Base-by-base conservation (phyloP, 1,140 invertebrate species). In the Leptinotarsa lineolata region DNA sequence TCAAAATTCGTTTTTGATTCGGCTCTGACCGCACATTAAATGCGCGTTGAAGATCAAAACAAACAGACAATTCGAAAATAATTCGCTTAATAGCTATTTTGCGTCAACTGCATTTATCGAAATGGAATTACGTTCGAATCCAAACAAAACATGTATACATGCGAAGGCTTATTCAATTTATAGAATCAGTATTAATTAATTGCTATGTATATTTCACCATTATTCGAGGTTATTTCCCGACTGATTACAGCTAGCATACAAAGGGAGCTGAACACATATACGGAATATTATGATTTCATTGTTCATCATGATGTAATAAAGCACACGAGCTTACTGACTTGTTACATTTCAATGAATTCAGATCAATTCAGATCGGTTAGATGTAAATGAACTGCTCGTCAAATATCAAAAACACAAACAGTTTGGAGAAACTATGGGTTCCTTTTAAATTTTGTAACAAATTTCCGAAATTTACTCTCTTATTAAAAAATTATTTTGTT, bases 91-190 rank as follows among this genome's bases (percentile, higher is more conserved):
- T 54, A 54, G 48, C 48, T 54, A 54, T 54, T 54, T 54, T 54
- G 48, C n/a, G 48, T 54, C 48, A 54, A 54, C 48, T 54, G 48
- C 15, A 54, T 54, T 54, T 54, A 54, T 54, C 48, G 48, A 54
- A 54, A 54, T 54, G 48, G n/a, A 54, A 54, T 54, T 54, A 54
- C 6, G 48, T 15, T 54, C 48, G 48, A 16, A 54, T n/a, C n/a
- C 15, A 54, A 54, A 54, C 48, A 54, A 54, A 54, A 54, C 48
- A 54, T 54, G 48, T 16, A 54, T 54, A 39, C 30, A 16, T 54
- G 48, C 16, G 48, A 54, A 18, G 15, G 48, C 48, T 54, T 54
- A 54, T 54, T 54, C n/a, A 18, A 54, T 54, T 16, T 54, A 16
- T 18, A 54, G 48, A 54, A 54, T 18, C 48, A 15, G 48, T 54